These are phyloP conservation scores for Labeo calbasu DNA, from an alignment of 2,797 vertebrate genomes.

Conservation along the genomic window DNA sequence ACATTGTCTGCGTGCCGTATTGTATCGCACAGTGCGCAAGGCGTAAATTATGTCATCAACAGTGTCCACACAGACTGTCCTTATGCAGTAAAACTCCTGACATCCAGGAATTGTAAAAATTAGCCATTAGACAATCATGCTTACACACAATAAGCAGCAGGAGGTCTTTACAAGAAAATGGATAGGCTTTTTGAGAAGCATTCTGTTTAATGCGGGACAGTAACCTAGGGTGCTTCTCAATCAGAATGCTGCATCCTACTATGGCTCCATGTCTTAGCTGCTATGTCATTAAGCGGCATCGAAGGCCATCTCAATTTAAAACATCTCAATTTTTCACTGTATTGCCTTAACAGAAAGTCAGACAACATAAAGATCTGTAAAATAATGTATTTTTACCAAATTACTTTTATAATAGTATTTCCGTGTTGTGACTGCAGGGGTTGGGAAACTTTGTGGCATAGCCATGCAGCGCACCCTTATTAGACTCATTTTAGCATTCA, in stretches of 20 bases:
- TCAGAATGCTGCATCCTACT: background rate
- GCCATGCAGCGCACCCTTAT: background rate
- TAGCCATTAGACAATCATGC: background rate
- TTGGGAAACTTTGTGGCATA: background rate
- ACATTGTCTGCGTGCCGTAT: background rate
- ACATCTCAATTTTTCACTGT: background rate
- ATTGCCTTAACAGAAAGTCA: background rate
- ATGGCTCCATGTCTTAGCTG: background rate
- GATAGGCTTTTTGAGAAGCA: no score
- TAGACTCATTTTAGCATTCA: background rate
- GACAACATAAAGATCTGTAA: background rate
- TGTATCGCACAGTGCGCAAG: background rate
- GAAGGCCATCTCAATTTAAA: background rate
- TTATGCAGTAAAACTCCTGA: background rate
- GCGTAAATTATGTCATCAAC: background rate
- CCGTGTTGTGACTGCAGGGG: background rate
- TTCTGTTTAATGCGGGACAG: no score
- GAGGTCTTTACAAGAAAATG: background rate
- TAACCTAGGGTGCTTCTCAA: background rate
- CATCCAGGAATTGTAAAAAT: background rate
- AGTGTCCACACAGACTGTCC: no score
- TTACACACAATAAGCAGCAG: background rate
- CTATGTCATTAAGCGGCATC: background rate
- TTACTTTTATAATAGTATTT: background rate
- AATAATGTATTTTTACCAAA: no score